Evolutionary conservation across 2,888 invertebrate species (phyloP).

Genomic region (Hetaerina titia): DNA sequence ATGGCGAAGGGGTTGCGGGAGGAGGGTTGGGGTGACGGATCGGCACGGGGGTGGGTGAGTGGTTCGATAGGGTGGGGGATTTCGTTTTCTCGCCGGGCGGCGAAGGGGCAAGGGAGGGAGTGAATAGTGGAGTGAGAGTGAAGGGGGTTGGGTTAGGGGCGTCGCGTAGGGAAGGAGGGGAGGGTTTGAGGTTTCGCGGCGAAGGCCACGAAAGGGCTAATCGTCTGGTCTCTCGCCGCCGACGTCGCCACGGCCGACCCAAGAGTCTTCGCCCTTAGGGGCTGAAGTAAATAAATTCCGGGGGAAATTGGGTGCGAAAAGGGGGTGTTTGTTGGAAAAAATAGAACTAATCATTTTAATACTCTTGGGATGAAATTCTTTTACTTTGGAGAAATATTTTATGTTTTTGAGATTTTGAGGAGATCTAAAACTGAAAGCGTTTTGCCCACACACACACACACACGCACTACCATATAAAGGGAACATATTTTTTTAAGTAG

Average conservation of each 20-base stretch:
- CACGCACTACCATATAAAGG: too few species aligned
- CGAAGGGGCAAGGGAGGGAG: background rate
- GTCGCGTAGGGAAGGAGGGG: background rate
- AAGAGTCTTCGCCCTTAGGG: background rate
- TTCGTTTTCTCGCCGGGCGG: background rate
- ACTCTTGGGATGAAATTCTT: background rate
- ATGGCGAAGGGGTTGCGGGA: slow-evolving; percentile 18
- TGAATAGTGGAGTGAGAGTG: background rate
- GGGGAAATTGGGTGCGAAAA: background rate
- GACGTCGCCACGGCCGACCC: slow-evolving; percentile 38
- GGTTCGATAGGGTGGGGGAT: background rate
- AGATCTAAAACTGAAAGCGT: background rate
- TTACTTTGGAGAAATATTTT: background rate
- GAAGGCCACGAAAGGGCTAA: slow-evolving; percentile 33
- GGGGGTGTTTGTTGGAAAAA: background rate
- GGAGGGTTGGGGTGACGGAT: background rate
- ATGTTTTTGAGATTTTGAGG: background rate
- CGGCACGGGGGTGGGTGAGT: background rate
- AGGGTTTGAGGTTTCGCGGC: slow-evolving; percentile 19
- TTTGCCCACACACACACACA: too few species aligned
- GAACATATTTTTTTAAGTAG: too few species aligned
- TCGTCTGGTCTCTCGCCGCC: slow-evolving; percentile 50
- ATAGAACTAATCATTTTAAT: background rate
- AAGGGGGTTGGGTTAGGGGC: background rate
- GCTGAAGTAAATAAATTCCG: background rate